phyloP scores from a whole-genome alignment of 2,113 vertebrate species.

The Sebastes schlegelii region DNA sequence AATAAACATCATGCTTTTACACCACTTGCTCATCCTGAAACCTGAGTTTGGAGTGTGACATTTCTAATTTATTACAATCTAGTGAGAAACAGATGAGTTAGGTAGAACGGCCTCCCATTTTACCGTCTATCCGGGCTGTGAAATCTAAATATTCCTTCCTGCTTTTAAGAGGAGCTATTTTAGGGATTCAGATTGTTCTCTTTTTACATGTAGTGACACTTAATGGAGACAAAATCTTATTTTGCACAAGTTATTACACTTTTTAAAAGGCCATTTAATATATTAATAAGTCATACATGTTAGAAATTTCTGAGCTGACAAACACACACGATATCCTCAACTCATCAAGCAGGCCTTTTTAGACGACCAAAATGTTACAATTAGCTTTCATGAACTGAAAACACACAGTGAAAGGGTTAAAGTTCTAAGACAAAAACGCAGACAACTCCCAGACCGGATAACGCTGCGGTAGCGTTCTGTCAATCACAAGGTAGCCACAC shows the following conservation, averaged over 20 bases:
- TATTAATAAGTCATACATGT: not conserved
- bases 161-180: slow-evolving; percentile 22
- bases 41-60: slow-evolving; percentile 37
- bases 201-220: not conserved
- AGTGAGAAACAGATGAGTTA: slow-evolving; percentile 37
- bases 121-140: not conserved
- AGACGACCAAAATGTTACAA: too few species aligned
- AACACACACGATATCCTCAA: not conserved
- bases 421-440: too few species aligned
- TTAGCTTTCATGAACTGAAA: too few species aligned
- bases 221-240: not conserved
- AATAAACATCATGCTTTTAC: slow-evolving; percentile 71
- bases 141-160: slow-evolving; percentile 37
- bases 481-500: too few species aligned
- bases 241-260: not conserved
- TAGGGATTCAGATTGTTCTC: not conserved
- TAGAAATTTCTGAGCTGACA: not conserved
- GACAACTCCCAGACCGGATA: too few species aligned
- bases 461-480: too few species aligned
- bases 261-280: not conserved
- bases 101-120: slow-evolving; percentile 23
- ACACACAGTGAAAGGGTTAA: too few species aligned
- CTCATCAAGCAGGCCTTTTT: not conserved
- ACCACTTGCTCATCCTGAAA: slow-evolving; percentile 50
- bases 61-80: slow-evolving; percentile 54